Conservation (phyloP, 1,140 invertebrate genomes). For the Drosophila nebulosa region DNA sequence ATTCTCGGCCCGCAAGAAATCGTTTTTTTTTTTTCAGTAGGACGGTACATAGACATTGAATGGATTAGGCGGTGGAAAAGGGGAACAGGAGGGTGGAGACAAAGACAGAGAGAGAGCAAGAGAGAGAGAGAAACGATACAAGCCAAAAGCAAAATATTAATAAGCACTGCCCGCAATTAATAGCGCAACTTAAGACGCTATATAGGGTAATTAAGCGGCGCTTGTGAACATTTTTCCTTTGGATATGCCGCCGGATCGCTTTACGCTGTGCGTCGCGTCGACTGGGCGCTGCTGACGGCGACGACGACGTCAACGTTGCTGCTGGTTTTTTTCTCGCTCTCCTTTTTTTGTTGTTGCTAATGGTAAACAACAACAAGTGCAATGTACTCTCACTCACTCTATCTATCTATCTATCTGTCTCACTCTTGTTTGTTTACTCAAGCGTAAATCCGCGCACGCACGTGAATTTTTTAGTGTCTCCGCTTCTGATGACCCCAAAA, state of each 20-base stretch:
- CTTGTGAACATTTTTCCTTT: constrained; percentile 79
- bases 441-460: constrained; percentile 74
- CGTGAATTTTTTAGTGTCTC: constrained; percentile 37
- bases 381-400: constrained; percentile 49
- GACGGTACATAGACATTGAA: neutral
- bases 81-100: neutral
- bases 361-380: constrained; percentile 72
- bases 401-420: constrained; percentile 18
- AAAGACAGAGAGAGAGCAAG: neutral
- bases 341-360: constrained; percentile 7
- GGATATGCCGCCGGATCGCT: constrained; percentile 50
- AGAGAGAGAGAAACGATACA: constrained; percentile 16
- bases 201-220: constrained; percentile 79
- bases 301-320: constrained; percentile 20
- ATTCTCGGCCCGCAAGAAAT: constrained; percentile 39
- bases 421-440: constrained; percentile 48
- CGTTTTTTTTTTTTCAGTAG: neutral
- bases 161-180: constrained; percentile 78
- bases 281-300: constrained; percentile 13
- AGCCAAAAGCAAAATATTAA: constrained; percentile 73
- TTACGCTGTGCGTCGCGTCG: constrained; percentile 7
- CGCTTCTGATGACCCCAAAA: neutral
- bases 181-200: constrained; percentile 79
- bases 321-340: constrained; percentile 38
- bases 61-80: too few species aligned